A percentile compares a stretch with the other conserved stretches of the same genome.
phyloP scores from a whole-genome alignment of 2,113 vertebrate genomes.

The Hypocryptadius cinnamomeus region DNA sequence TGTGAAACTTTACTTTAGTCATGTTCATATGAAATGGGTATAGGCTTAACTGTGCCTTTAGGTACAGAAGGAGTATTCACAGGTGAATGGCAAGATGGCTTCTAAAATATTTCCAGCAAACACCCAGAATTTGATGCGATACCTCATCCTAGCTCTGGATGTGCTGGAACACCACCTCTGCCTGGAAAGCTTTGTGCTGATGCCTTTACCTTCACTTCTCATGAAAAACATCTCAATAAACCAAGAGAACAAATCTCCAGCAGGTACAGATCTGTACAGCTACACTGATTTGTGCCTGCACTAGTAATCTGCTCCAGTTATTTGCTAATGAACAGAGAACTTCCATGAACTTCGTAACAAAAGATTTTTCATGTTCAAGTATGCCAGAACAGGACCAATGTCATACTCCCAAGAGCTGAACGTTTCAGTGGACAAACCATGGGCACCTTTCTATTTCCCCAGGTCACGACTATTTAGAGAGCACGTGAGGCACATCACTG shows the following conservation, averaged over 20 bases:
- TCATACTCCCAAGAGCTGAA: background rate
- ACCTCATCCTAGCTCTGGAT: background rate
- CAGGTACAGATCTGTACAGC: background rate
- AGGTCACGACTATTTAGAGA: background rate
- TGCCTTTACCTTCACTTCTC: background rate
- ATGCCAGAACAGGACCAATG: background rate
- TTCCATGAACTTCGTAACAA: background rate
- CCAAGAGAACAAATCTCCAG: background rate
- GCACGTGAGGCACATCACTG: background rate
- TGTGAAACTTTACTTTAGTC: background rate
- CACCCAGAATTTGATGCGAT: background rate
- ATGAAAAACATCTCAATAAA: background rate
- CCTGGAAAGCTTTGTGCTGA: background rate
- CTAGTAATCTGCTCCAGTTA: background rate
- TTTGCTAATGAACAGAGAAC: background rate
- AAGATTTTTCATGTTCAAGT: background rate
- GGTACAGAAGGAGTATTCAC: background rate
- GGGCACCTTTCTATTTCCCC: background rate
- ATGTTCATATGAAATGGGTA: background rate
- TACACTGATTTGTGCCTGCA: background rate
- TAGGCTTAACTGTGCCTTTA: background rate
- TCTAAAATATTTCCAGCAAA: constrained; percentile 13
- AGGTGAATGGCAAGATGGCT: background rate
- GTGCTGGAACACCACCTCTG: background rate
- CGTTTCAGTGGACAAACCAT: background rate